These are phyloP conservation scores for Anableps anableps DNA, from an alignment of 2,797 vertebrate species.

Conservation along the genomic window DNA sequence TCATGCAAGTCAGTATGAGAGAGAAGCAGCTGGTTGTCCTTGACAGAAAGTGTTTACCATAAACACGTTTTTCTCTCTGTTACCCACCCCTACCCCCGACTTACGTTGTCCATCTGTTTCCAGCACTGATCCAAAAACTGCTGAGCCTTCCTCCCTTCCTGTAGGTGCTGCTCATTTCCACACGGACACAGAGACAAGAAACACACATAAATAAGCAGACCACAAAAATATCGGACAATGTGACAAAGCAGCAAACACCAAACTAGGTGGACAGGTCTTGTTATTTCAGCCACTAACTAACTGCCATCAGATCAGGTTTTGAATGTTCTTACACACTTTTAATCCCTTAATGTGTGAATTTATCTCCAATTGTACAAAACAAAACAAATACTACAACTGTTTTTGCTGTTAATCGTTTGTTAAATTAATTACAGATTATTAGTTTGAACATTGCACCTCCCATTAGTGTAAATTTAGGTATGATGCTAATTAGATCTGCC, in stretches of 20 bases:
- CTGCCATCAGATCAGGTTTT: neutral
- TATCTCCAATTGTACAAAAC: too few relatives aligned
- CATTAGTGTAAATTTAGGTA: neutral
- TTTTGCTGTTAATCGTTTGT: neutral
- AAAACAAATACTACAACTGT: too few relatives aligned
- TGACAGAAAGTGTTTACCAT: slow-evolving; percentile 47
- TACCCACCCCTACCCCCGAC: slow-evolving; percentile 58
- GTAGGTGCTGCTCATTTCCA: slow-evolving; percentile 88
- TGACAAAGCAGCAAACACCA: neutral
- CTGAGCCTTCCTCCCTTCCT: slow-evolving; percentile 96
- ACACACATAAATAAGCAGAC: neutral
- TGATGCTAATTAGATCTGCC: neutral
- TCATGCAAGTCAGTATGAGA: slow-evolving; percentile 26
- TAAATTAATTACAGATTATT: neutral
- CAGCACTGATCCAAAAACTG: slow-evolving; percentile 97
- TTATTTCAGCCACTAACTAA: neutral
- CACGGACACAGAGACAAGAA: slow-evolving; percentile 41
- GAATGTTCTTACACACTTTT: neutral
- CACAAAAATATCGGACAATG: neutral
- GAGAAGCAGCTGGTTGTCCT: slow-evolving; percentile 33
- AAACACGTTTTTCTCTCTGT: slow-evolving; percentile 37
- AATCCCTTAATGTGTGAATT: neutral
- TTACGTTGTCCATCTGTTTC: slow-evolving; percentile 99
- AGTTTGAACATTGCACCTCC: neutral
- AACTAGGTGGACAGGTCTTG: neutral